Conservation (phyloP, 2,797 vertebrate species). For the Phoebastria nigripes region DNA sequence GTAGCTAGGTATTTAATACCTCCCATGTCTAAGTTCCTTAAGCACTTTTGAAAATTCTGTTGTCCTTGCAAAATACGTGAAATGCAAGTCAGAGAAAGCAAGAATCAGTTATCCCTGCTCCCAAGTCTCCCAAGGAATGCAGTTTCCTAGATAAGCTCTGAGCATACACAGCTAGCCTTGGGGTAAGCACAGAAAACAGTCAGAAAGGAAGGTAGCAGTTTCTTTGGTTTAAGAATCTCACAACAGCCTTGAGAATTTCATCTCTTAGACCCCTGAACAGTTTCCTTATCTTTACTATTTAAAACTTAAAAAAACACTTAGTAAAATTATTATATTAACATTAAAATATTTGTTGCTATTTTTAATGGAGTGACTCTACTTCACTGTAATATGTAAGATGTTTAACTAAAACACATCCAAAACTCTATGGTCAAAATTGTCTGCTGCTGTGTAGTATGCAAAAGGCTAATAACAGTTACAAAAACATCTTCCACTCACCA, state of each 20-base stretch:
- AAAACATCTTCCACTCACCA: not conserved
- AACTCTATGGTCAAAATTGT: not conserved
- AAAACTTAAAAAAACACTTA: not conserved
- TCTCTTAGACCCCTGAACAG: not conserved
- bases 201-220: not conserved
- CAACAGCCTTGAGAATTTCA: not conserved
- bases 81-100: not conserved
- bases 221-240: not conserved
- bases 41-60: not conserved
- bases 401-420: not conserved
- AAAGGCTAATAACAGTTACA: not conserved
- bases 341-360: not conserved
- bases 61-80: not conserved
- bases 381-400: not conserved
- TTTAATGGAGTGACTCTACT: not conserved
- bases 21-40: not conserved
- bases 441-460: not conserved
- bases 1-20: not conserved
- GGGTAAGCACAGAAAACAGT: not conserved
- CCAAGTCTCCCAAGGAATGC: not conserved
- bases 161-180: not conserved
- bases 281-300: not conserved
- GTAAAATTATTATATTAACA: not conserved
- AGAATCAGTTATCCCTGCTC: not conserved
- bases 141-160: not conserved